Conservation (phyloP, 2,797 vertebrate genomes). For the Gobio occitaniae region DNA sequence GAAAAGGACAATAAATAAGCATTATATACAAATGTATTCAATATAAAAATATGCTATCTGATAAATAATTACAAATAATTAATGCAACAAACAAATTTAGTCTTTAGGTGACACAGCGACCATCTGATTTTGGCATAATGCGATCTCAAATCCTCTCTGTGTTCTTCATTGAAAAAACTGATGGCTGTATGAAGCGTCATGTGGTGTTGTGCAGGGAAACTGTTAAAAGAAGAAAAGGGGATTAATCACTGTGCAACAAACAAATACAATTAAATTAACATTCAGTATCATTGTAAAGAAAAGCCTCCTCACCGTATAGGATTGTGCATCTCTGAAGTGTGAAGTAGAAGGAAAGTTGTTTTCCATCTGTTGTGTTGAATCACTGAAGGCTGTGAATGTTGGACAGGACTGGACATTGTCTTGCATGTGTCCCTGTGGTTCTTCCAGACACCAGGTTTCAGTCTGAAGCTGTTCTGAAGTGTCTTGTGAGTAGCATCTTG, state of each 20-base stretch:
- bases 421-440: conserved; percentile 4
- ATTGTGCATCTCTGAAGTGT: conserved; percentile 18
- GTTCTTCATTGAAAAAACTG: not conserved
- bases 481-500: conserved; percentile 49
- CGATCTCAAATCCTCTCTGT: not conserved
- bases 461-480: conserved; percentile 61
- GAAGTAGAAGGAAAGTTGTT: not conserved
- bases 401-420: conserved; percentile 30
- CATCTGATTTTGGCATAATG: not conserved
- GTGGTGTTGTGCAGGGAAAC: not conserved
- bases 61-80: conserved; percentile 33
- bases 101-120: not conserved
- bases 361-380: conserved; percentile 44
- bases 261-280: not conserved
- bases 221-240: not conserved
- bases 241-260: not conserved
- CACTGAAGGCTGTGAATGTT: not conserved
- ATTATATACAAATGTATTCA: conserved; percentile 31
- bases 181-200: not conserved
- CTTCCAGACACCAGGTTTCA: conserved; percentile 30
- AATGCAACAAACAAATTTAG: not conserved
- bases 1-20: conserved; percentile 7
- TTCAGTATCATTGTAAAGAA: not conserved
- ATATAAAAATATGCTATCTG: conserved; percentile 45
- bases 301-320: conserved; percentile 30